Evolutionary conservation across 64 coral and sea anemone genomes (phyloP), one percentile per base, ranked within the genome.

Genomic region (Actinia equina): DNA sequence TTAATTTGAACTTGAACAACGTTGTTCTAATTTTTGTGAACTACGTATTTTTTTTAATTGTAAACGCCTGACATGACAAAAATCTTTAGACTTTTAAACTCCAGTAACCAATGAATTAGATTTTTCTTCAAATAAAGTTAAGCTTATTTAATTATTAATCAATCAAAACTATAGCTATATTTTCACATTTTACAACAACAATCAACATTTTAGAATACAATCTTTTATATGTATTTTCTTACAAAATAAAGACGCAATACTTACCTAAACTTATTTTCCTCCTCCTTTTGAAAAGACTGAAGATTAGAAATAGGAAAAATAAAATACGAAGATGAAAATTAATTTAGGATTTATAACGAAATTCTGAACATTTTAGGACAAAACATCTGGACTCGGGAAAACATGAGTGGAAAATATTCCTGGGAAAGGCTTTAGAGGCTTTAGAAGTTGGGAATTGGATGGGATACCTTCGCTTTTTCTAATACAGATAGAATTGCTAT

Each of bases 401-500:
- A 57, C 10, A 57, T 12, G 55, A 12, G 55, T 2, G 11, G 11
- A 49, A 57, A 57, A 57, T 57, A 57, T 16, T 12, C 7, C 6
- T 57, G 15, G 55, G 2, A 57, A 57, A 57, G 11, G 55, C 13
- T 20, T 20, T 77, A n/a, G 74, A 26, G 43, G 20, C 17, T 37
- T 37, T 20, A n/a, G 25, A 19, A 44, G 74, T 3, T 8, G 25
- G 43, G 74, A 77, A 57, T 57, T 11, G 12, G 14, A 74, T 2
- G 25, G 4, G 12, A 61, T 90, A 97, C 94, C 85, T 89, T 97
- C 37, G 94, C 94, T 83, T 93, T 97, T 59, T 97, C 86, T 90
- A 97, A 90, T 44, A 97, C 94, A 85, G 91, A 83, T 61, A 97
- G 42, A 82, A 97, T 97, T 19, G 89, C 82, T 0, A 77, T 89